Evolutionary conservation across 92 coral and sea anemone genomes (phyloP).

Genomic region (Palythoa grandis): DNA sequence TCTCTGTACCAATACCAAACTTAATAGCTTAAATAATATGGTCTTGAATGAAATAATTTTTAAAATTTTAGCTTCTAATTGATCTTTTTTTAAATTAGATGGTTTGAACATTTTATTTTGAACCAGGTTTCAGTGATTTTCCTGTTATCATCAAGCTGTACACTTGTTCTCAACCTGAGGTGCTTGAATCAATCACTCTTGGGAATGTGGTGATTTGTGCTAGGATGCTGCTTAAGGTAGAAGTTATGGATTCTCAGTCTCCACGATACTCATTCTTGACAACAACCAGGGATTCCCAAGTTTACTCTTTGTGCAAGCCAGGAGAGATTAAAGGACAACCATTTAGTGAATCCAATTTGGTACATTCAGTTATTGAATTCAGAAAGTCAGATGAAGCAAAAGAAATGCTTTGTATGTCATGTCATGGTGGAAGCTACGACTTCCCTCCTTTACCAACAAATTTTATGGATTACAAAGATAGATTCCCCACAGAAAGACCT

Average conservation of each 20-base stretch:
- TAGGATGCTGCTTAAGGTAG: slow-evolving; percentile 60
- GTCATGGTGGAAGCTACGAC: slow-evolving; percentile 49
- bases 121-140: slow-evolving; percentile 43
- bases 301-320: slow-evolving; percentile 45
- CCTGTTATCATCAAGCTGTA: slow-evolving; percentile 62
- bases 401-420: slow-evolving; percentile 47
- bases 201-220: slow-evolving; percentile 61
- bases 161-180: slow-evolving; percentile 62
- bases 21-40: too few species aligned
- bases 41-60: too few species aligned
- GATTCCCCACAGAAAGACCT: slow-evolving; percentile 36
- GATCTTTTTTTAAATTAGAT: neutral
- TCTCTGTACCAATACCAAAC: neutral
- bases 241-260: slow-evolving; percentile 31
- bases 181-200: slow-evolving; percentile 43
- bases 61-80: neutral
- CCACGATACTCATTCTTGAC: slow-evolving; percentile 34
- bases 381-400: slow-evolving; percentile 57
- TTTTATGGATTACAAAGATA: slow-evolving; percentile 41
- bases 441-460: slow-evolving; percentile 59
- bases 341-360: slow-evolving; percentile 21
- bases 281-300: slow-evolving; percentile 57
- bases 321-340: slow-evolving; percentile 51
- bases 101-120: neutral
- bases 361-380: slow-evolving; percentile 52